phyloP scores from a whole-genome alignment of 2,113 vertebrate genomes.

The Ranitomeya variabilis region DNA sequence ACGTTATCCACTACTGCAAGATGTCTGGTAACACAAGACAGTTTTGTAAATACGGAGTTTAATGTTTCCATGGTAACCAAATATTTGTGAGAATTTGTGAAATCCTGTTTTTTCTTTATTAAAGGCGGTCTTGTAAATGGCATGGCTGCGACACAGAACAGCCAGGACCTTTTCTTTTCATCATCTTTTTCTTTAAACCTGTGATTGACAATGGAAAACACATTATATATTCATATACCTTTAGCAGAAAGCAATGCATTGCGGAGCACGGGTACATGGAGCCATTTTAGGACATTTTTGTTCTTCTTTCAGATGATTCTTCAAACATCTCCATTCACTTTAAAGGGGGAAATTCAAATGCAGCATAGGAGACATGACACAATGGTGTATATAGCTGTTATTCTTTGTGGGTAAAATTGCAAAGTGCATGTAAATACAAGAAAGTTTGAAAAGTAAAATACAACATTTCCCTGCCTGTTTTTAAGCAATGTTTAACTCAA shows the following conservation, averaged over 20 bases:
- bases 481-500: too few relatives aligned
- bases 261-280: not conserved
- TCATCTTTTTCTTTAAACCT: not conserved
- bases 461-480: too few relatives aligned
- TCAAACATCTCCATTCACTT: not conserved
- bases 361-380: not conserved
- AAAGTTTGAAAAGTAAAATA: too few relatives aligned
- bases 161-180: not conserved
- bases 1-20: not conserved
- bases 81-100: conserved; percentile 42
- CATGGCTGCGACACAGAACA: not conserved
- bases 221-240: not conserved
- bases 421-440: too few relatives aligned
- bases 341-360: not conserved
- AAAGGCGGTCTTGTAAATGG: conserved; percentile 23
- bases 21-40: conserved; percentile 25
- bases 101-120: conserved; percentile 22
- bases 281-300: not conserved
- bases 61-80: conserved; percentile 47
- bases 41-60: conserved; percentile 34
- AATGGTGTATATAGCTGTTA: not conserved
- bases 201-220: not conserved
- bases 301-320: not conserved
- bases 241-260: not conserved
- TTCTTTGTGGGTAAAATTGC: too few relatives aligned